phyloP scores from a whole-genome alignment of 1,140 invertebrate genomes.

The Aphis gossypii region DNA sequence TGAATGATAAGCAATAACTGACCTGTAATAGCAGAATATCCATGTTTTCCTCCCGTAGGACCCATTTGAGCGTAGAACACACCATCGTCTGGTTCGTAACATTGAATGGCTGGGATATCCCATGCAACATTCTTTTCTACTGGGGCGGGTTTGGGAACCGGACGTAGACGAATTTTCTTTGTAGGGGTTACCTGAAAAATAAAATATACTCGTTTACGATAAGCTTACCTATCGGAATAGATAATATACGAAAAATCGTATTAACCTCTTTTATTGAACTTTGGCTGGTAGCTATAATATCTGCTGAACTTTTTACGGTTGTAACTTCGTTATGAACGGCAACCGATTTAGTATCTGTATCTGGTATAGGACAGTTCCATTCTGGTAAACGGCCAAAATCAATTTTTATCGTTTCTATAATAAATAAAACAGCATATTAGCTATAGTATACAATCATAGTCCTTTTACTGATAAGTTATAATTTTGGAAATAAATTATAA shows the following conservation, averaged over 20 bases:
- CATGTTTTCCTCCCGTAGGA: constrained; percentile 85
- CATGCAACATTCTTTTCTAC: constrained; percentile 71
- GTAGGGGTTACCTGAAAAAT: constrained; percentile 21
- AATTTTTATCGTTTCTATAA: constrained; percentile 74
- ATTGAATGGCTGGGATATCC: constrained; percentile 87
- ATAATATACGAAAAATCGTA: neutral
- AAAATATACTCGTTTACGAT: neutral
- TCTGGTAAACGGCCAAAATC: constrained; percentile 86
- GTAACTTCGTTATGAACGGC: constrained; percentile 59
- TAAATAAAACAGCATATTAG: neutral
- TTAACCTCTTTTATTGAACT: constrained; percentile 7
- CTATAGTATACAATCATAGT: neutral
- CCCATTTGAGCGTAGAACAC: constrained; percentile 91
- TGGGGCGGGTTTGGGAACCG: constrained; percentile 71
- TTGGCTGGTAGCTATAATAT: neutral
- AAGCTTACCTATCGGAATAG: neutral
- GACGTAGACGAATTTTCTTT: constrained; percentile 44
- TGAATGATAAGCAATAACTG: constrained; percentile 51
- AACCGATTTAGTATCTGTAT: constrained; percentile 67
- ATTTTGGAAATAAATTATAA: neutral
- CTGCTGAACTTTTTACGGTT: neutral
- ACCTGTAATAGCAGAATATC: constrained; percentile 88
- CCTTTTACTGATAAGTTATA: neutral
- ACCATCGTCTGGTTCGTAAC: constrained; percentile 86
- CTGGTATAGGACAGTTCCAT: constrained; percentile 92